A percentile compares a stretch with the other conserved stretches of the same genome.
Conservation (phyloP, 2,888 invertebrate genomes). For the Hirudinaria manillensis region DNA sequence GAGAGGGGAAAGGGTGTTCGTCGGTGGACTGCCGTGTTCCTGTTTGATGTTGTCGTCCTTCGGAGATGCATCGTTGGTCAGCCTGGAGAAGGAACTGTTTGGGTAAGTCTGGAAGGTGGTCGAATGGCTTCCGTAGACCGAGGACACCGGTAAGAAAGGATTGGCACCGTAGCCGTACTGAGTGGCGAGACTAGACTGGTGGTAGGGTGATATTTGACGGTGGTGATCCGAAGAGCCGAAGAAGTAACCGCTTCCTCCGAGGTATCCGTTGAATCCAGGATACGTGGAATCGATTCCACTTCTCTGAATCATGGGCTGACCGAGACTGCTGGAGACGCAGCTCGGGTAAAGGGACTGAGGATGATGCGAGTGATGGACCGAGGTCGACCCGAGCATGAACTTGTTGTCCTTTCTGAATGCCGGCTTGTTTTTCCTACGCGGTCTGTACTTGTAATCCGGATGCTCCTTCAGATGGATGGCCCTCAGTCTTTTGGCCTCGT, state of each 20-base stretch:
- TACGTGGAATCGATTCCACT: slow-evolving; percentile 3
- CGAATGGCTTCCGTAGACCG: slow-evolving; percentile 24
- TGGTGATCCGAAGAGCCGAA: slow-evolving; percentile 13
- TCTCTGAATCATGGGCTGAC: slow-evolving; percentile 20
- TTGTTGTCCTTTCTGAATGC: slow-evolving; percentile 80
- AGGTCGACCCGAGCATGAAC: slow-evolving; percentile 21
- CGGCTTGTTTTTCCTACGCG: slow-evolving; percentile 85
- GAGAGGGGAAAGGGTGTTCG: not conserved
- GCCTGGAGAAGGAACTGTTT: not conserved
- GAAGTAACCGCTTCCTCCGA: slow-evolving; percentile 17
- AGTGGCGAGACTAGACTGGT: slow-evolving; percentile 17
- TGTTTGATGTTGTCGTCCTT: slow-evolving; percentile 22
- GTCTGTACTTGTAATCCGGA: slow-evolving; percentile 95
- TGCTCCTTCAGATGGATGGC: slow-evolving; percentile 99
- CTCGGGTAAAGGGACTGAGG: slow-evolving; percentile 25
- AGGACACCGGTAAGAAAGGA: slow-evolving; percentile 30
- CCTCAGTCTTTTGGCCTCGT: slow-evolving; percentile 91
- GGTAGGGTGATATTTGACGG: slow-evolving; percentile 27
- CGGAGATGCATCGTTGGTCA: not conserved
- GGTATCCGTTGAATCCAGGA: slow-evolving; percentile 17
- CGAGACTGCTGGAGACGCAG: slow-evolving; percentile 7
- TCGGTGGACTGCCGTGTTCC: slow-evolving; percentile 14
- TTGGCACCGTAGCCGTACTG: slow-evolving; percentile 25
- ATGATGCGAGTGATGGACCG: slow-evolving; percentile 14
- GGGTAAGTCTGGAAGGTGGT: slow-evolving; percentile 22